Percentiles rank a stretch among this genome's conserved stretches.
These are phyloP conservation scores for Aphaenogaster ashmeadi DNA, from an alignment of 1,140 invertebrate species.

Conservation along the genomic window DNA sequence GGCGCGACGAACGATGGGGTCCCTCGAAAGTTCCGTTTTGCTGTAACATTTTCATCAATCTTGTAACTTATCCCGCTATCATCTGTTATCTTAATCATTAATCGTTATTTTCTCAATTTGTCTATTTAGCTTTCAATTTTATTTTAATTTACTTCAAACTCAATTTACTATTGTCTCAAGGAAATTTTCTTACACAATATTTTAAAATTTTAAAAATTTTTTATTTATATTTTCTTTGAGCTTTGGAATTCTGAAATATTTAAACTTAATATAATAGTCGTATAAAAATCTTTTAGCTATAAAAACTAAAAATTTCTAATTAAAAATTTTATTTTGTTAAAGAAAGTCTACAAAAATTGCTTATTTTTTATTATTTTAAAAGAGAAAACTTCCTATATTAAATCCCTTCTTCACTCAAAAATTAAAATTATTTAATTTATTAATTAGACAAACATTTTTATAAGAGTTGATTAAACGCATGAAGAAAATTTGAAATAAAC, in stretches of 20 bases:
- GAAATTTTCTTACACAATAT: too few species aligned
- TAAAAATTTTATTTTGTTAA: too few species aligned
- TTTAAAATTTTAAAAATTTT: too few species aligned
- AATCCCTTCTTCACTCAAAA: not conserved
- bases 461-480: not conserved
- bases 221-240: too few species aligned
- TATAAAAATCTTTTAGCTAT: too few species aligned
- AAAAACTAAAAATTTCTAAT: too few species aligned
- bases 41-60: constrained; percentile 85
- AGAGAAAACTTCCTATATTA: not conserved
- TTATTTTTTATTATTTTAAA: not conserved
- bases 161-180: too few species aligned
- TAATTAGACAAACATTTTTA: constrained; percentile 11
- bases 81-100: not conserved
- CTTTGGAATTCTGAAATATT: too few species aligned
- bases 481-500: not conserved
- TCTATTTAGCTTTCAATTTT: not conserved
- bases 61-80: not conserved
- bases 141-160: not conserved
- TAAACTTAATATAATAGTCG: too few species aligned
- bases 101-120: not conserved
- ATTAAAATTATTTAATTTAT: constrained; percentile 11
- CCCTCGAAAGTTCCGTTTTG: constrained; percentile 93
- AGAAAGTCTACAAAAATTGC: too few species aligned
- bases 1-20: constrained; percentile 92